Evolutionary conservation across 2,797 vertebrate genomes (phyloP), one percentile per base, ranked within the genome.

Genomic region (Mionectes olivaceus): DNA sequence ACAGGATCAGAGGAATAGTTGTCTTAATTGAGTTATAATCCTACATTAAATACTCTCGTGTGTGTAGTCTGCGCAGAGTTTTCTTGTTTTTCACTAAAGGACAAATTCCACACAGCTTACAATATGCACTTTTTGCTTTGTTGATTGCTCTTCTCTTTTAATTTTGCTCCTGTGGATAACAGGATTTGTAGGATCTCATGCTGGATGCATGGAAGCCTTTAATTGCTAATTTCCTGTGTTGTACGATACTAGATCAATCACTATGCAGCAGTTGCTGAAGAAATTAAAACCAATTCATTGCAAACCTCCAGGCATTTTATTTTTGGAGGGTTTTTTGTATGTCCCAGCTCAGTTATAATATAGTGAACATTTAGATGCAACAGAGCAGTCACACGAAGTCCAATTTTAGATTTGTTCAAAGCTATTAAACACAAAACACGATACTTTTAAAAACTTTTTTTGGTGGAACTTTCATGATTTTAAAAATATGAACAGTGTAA

Each of bases 11-110:
- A 95, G 57, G 94, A 95, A 47, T 21, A 76, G 47, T 95, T 90
- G 56, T 70, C 76, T 95, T 89, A 93, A 87, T 70, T 92, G 87
- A 89, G 41, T 93, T 96, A 79, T 81, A 96, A 92, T 94, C 73
- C 74, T 91, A 68, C 49, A 57, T 89, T 91, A 87, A 91, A 71
- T 78, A 76, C 27, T 69, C 63, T 57, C 18, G n/a, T 87, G 52
- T 1, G 0, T 74, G 74, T 35, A 83, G 1, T 80, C 44, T 86
- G n/a, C 73, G 33, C 64, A 56, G 79, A 52, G 46, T 85, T 91
- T 89, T 90, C 44, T 18, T 90, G 33, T 67, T 93, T 83, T 95
- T 78, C 44, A 64, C 68, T n/a, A 89, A 85, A 91, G 82, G 37
- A 55, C 79, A 90, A 79, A 90, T 89, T 90, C 44, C 23, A 4